These are phyloP conservation scores for Ectobius pallidus DNA, from an alignment of 2,888 invertebrate species.

Conservation along the genomic window DNA sequence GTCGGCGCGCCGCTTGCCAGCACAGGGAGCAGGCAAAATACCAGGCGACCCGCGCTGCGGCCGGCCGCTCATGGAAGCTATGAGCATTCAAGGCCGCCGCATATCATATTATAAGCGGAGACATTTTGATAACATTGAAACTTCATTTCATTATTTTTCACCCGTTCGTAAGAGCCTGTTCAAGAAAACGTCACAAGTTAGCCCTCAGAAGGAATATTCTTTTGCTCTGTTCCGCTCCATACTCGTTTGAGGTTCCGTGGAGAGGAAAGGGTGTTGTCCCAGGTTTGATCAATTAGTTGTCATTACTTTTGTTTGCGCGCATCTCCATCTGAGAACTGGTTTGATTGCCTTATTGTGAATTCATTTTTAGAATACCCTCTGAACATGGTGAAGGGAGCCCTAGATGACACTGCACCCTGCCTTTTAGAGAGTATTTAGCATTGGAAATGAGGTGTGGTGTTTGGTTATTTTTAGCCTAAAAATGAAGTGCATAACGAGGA, in stretches of 20 bases:
- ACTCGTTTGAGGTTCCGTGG: background rate
- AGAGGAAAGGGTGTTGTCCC: background rate
- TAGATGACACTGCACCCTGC: no score
- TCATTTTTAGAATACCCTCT: no score
- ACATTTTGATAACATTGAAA: slow-evolving; percentile 25
- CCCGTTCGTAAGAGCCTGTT: background rate
- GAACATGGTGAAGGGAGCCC: no score
- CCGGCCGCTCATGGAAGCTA: slow-evolving; percentile 26
- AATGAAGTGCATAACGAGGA: no score
- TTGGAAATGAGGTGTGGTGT: no score
- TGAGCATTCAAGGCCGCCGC: slow-evolving; percentile 34
- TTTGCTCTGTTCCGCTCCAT: background rate
- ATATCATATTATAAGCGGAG: slow-evolving; percentile 23
- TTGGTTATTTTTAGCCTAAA: no score
- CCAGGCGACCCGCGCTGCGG: slow-evolving; percentile 36
- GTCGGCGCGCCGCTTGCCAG: slow-evolving; percentile 32
- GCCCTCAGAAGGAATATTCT: background rate
- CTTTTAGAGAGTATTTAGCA: no score
- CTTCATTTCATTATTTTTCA: slow-evolving; percentile 22
- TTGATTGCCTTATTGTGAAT: no score
- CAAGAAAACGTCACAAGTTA: background rate
- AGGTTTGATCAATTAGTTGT: slow-evolving; percentile 12
- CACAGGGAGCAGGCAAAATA: slow-evolving; percentile 43
- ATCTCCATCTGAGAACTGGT: background rate
- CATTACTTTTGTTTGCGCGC: slow-evolving; percentile 5